Conservation (phyloP, 2,888 invertebrate species). For the Phyllotreta striolata region DNA sequence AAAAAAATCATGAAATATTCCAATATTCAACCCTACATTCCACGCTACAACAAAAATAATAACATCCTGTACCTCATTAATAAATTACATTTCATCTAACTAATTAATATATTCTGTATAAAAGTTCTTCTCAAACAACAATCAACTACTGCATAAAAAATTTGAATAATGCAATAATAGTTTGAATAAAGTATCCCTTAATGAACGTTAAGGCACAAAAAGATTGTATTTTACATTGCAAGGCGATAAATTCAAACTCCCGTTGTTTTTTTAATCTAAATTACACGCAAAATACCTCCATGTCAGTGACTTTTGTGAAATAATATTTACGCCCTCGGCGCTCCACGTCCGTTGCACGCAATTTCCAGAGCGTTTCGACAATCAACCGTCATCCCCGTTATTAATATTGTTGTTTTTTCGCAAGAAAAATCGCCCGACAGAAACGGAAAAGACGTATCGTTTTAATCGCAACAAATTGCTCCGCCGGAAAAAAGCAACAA, state of each 20-base stretch:
- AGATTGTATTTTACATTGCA: not conserved
- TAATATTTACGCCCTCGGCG: slow-evolving; percentile 7
- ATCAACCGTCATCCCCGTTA: not conserved
- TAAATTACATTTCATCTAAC: too few relatives aligned
- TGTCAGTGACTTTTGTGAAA: slow-evolving; percentile 12
- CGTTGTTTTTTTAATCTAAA: slow-evolving; percentile 4
- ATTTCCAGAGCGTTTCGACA: not conserved
- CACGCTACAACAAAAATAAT: too few relatives aligned
- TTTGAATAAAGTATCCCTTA: too few relatives aligned
- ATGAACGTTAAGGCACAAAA: not conserved
- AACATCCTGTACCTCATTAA: too few relatives aligned
- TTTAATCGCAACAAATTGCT: not conserved
- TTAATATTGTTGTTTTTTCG: not conserved
- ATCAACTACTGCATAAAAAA: too few relatives aligned
- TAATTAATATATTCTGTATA: too few relatives aligned
- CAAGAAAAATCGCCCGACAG: not conserved
- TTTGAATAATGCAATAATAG: too few relatives aligned
- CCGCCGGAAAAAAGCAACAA: too few relatives aligned
- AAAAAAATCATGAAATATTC: too few relatives aligned
- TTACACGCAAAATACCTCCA: slow-evolving; percentile 7
- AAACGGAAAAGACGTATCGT: slow-evolving; percentile 1
- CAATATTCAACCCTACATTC: too few relatives aligned
- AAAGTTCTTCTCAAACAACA: too few relatives aligned
- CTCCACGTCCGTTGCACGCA: slow-evolving; percentile 1
- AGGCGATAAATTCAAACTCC: not conserved